A percentile compares a stretch with the other conserved stretches of the same genome.
Conservation (phyloP, 2,113 vertebrate genomes). For the Cichladusa arquata region DNA sequence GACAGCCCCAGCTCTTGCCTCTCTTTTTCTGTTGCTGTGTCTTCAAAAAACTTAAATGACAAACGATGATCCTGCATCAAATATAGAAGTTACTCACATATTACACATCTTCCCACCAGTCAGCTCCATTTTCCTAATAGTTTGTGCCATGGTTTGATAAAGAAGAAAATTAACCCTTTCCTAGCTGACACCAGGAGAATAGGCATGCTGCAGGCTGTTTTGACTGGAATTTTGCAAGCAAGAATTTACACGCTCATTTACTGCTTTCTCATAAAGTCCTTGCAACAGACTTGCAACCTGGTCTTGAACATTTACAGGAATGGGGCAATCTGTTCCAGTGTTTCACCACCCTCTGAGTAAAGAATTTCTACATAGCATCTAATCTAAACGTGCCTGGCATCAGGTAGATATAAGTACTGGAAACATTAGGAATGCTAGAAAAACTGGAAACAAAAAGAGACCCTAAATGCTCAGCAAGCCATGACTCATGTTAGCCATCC, state of each 20-base stretch:
- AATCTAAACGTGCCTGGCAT: accelerated
- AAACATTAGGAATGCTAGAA: background rate
- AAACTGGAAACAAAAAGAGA: background rate
- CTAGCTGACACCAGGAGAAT: background rate
- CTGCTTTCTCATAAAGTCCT: background rate
- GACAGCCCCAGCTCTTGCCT: background rate
- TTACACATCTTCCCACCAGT: background rate
- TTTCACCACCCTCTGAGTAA: background rate
- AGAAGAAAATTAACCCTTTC: background rate
- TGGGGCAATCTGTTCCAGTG: background rate
- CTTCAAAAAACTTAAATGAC: background rate
- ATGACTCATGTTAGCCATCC: background rate
- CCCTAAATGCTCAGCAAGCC: background rate
- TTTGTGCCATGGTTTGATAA: background rate
- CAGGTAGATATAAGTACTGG: background rate
- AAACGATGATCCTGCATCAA: background rate
- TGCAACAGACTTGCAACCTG: background rate
- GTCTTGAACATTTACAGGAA: background rate
- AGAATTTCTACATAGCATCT: background rate
- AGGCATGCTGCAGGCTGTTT: accelerated
- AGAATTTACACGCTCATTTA: background rate
- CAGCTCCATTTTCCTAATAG: background rate
- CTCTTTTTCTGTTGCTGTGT: background rate
- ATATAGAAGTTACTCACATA: accelerated
- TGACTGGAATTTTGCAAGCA: background rate